Evolutionary conservation across 2,888 invertebrate species (phyloP), one percentile per base, ranked within the genome.

Genomic region (Germaria angustata): DNA sequence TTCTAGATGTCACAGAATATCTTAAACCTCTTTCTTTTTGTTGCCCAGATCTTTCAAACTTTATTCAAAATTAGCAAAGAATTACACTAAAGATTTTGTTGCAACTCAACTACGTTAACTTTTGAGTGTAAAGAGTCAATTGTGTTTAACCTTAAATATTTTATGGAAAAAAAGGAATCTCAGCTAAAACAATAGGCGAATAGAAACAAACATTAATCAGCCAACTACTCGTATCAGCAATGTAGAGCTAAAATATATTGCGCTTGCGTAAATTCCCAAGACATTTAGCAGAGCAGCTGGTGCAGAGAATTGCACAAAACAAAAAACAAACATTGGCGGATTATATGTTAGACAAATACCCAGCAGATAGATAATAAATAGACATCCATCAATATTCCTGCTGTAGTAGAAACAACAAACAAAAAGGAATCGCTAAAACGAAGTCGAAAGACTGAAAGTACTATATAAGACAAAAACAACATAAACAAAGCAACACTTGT

Each of bases 391-490:
- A 76, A 71, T 57, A 72, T 46, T 53, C 24, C 51, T 32, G 2
- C 22, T 32, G 44, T 55, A 57, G 55, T 13, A n/a, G 49, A 39
- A 34, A 85, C 81, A 84, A 34, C 20, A 85, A 85, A 84, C 73
- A 84, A 71, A 81, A 85, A 84, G 85, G 80, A 84, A 81, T 84
- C 59, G 61, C 61, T 51, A 13, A 53, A 53, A 51, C 9, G 17
- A 44, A 65, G 22, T 61, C 6, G 32, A 32, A 75, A 34, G 20
- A 61, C 41, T 41, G 13, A 51, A 84, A 61, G 69, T 80, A 86
- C 20, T 39, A 71, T 86, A 85, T 72, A 86, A 86, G 82, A 86
- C 85, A 86, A 86, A 85, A 87, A 22, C 11, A 46, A 81, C 39
- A 28, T 5, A 28, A 13, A 49, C 6, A 49, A 87, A 85, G 85